Base-by-base conservation (phyloP, 2,113 vertebrate species). In the Onychorhynchus coronatus region DNA sequence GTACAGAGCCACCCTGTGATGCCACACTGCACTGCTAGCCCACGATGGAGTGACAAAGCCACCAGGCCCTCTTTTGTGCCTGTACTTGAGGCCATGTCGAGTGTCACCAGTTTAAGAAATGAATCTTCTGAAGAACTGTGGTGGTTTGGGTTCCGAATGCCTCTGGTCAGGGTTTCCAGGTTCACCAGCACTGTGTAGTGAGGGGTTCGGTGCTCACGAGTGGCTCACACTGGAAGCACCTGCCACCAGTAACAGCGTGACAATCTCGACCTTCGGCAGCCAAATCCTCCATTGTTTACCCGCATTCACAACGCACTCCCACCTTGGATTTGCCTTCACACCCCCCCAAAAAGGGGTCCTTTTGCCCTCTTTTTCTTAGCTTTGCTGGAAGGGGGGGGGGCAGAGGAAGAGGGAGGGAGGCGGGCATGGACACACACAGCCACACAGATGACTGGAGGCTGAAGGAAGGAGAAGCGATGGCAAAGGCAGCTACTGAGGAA, bases 1-100 rank as follows among this genome's bases (percentile, higher is more conserved):
- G 19, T 8, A 49, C 2, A 22, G 35, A 76, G 17, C 11, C 5
- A 4, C 12, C 33, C 71, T 62, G 31, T 5, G 4, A 24, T 5
- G 16, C 41, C 61, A 52, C 31, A 17, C 0, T 0, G 0, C 2
- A 1, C 7, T 52, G 46, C 22, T 0, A 4, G 49, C 1, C 3
- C 18, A 24, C 8, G 2, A 7, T 11, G n/a, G 76, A 63, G 49
- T 2, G 11, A 49, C 59, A 78, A 31, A 71, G 27, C 30, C 58
- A 68, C 35, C 1, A 0, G 11, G 24, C 30, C 53, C n/a, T 49
- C n/a, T 16, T 46, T 30, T 0, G 0, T 13, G 20, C 23, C 13
- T 27, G 16, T 30, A 9, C 14, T 65, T 0, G 1, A 46, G 65
- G 39, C 0, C 0, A 42, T 7, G 10, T 6, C 31, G 73, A 76